phyloP scores from a whole-genome alignment of 2,888 invertebrate genomes.

The Harpagoxenus sublaevis region DNA sequence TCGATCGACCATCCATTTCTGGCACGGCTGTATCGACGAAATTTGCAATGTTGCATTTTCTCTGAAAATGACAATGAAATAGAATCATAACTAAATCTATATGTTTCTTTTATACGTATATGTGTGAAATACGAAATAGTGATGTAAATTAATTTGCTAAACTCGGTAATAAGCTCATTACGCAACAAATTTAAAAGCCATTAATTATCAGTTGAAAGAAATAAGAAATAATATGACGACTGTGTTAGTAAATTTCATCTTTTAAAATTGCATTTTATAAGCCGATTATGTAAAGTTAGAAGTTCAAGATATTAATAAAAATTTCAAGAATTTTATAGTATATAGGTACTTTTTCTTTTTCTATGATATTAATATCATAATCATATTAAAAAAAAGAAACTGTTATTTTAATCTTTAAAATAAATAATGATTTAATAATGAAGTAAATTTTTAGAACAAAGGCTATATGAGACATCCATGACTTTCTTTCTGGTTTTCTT shows the following conservation, averaged over 20 bases:
- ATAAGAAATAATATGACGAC: neutral
- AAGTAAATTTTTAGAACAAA: neutral
- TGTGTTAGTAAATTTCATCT: neutral
- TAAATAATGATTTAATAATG: neutral
- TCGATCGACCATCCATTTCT: slow-evolving; percentile 51
- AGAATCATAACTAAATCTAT: neutral
- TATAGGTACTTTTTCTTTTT: neutral
- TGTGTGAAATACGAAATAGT: neutral
- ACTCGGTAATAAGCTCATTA: neutral
- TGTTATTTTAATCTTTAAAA: neutral
- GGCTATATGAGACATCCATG: neutral
- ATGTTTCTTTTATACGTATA: neutral
- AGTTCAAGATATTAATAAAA: neutral
- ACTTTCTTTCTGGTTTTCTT: slow-evolving; percentile 23
- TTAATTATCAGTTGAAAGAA: neutral
- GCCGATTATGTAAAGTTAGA: neutral
- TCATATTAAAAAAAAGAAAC: neutral
- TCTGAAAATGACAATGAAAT: neutral
- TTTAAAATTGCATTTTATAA: neutral
- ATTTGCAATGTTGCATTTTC: slow-evolving; percentile 31
- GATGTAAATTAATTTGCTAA: neutral
- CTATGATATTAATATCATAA: neutral
- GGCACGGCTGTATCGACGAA: slow-evolving; percentile 9
- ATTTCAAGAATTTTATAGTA: neutral
- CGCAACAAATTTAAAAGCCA: neutral